phyloP scores from a whole-genome alignment of 2,113 vertebrate genomes.

The Deroptyus accipitrinus region DNA sequence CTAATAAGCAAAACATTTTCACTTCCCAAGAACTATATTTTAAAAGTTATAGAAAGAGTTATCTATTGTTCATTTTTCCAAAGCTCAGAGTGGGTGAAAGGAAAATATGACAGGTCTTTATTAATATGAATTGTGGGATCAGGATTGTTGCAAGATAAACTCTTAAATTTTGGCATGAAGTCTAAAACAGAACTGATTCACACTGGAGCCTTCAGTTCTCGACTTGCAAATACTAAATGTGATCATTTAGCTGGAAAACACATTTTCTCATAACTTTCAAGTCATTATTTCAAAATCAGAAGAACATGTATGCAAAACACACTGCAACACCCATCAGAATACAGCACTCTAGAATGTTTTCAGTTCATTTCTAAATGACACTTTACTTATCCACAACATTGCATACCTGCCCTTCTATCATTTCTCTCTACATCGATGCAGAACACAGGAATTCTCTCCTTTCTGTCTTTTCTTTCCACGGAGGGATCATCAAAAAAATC shows the following conservation, averaged over 20 bases:
- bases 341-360: background rate
- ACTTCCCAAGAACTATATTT: background rate
- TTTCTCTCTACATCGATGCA: slow-evolving; percentile 94
- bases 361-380: background rate
- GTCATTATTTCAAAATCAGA: background rate
- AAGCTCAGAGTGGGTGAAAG: background rate
- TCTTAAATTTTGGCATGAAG: background rate
- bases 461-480: slow-evolving; percentile 82
- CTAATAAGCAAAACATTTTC: background rate
- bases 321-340: background rate
- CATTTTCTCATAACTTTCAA: background rate
- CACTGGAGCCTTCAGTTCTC: background rate
- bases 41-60: background rate
- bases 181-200: background rate
- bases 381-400: background rate
- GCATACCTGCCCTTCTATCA: slow-evolving; percentile 85
- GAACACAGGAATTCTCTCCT: slow-evolving; percentile 91
- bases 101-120: background rate
- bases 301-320: background rate
- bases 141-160: background rate
- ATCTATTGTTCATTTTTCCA: background rate
- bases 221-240: background rate
- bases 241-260: background rate
- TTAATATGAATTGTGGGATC: background rate
- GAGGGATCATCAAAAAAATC: slow-evolving; percentile 86